These are phyloP conservation scores for Cerastoderma edule DNA, from an alignment of 2,888 invertebrate species.

Conservation along the genomic window DNA sequence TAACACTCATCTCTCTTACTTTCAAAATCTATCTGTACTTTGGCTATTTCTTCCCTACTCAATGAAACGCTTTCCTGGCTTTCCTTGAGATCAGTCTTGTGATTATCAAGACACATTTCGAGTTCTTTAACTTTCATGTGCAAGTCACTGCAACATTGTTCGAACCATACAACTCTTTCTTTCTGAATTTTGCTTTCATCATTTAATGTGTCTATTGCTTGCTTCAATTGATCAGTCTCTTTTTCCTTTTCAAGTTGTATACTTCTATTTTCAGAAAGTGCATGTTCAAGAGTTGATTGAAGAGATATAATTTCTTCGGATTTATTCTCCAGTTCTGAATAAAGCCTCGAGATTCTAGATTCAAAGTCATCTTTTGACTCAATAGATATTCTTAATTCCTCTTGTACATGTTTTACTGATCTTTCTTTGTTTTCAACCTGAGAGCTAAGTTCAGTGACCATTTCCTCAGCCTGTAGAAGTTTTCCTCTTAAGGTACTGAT, in stretches of 20 bases:
- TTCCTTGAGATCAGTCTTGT: slow-evolving; percentile 22
- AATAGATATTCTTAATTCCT: background rate
- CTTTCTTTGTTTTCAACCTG: background rate
- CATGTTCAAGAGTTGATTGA: background rate
- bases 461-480: slow-evolving; percentile 30
- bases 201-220: background rate
- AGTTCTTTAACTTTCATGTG: slow-evolving; percentile 19
- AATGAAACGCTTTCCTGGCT: slow-evolving; percentile 12
- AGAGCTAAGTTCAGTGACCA: slow-evolving; percentile 1
- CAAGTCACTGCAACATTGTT: slow-evolving; percentile 38
- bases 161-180: slow-evolving; percentile 51
- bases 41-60: background rate
- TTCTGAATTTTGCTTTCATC: slow-evolving; percentile 41
- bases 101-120: slow-evolving; percentile 22
- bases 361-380: background rate
- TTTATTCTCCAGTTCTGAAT: background rate
- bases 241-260: background rate
- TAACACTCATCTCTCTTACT: background rate
- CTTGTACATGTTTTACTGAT: background rate
- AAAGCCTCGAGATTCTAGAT: background rate
- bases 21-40: background rate
- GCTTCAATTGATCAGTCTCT: background rate
- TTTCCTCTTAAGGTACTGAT: slow-evolving; percentile 40
- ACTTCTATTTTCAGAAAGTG: background rate
- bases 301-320: background rate